Evolutionary conservation across 1,140 invertebrate species (phyloP), one percentile per base, ranked within the genome.

Genomic region (Colletes latitarsis): DNA sequence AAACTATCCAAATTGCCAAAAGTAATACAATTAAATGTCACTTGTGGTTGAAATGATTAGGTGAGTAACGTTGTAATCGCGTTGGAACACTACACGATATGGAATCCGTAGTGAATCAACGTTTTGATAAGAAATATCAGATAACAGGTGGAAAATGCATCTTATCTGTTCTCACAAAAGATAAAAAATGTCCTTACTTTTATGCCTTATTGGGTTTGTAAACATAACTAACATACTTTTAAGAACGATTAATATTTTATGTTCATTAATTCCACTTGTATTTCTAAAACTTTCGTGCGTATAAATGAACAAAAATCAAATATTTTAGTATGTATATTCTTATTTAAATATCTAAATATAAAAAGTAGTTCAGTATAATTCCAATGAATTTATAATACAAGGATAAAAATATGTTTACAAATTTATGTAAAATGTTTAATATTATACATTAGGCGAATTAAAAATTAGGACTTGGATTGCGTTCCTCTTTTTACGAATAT

Each of bases 161-260:
- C 82, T 85, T 87, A 88, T 86, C 84, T 85, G 30, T 19, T 76
- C 73, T 85, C 58, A 79, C 58, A 73, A n/a, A 8, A 86, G 86
- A 89, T 88, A 86, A 89, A 81, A 68, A 39, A 30, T 57, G 4
- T 55, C 14, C 39, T 21, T 53, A n/a, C 6, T 46, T 53, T 41
- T 55, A 49, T 17, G 19, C 15, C 6, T 12, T 21, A 21, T 43
- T 21, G 17, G 19, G 2, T 3, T 17, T 39, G 0, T 14, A 58
- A 55, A 60, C 19, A 30, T 8, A 21, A 6, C 19, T n/a, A 30
- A 63, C 15, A 49, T 4, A 53, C 14, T n/a, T 68, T 73, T n/a
- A n/a, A 17, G 30, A 6, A 30, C 12, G n/a, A 30, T 57, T 21
- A 21, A 9, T 46, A 75, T 41, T 17, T 41, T 63, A 17, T 63